Percentiles rank a stretch among this genome's conserved stretches.
Conservation (phyloP, 2,888 invertebrate species). For the Pemphredon lugubris region DNA sequence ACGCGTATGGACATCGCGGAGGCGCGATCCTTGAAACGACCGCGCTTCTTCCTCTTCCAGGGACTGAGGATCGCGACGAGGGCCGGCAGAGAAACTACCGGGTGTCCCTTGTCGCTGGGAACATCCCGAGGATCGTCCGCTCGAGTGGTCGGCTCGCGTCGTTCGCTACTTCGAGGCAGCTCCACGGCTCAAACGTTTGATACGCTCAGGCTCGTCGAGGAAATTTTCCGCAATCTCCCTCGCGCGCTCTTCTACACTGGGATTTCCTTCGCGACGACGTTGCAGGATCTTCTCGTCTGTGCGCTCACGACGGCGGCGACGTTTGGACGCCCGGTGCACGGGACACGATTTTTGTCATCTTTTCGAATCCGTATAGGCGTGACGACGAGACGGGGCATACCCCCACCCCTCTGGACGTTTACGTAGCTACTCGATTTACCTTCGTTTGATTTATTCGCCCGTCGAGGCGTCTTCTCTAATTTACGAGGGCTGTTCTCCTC, state of each 20-base stretch:
- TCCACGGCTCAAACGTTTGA: slow-evolving; percentile 62
- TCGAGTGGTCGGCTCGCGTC: slow-evolving; percentile 64
- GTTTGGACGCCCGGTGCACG: not conserved
- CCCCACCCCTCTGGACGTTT: not conserved
- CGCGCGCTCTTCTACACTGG: not conserved
- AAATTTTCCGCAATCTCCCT: slow-evolving; percentile 25
- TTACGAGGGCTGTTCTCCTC: too few relatives aligned
- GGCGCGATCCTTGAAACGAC: slow-evolving; percentile 57
- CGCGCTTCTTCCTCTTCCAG: slow-evolving; percentile 64
- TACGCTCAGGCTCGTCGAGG: slow-evolving; percentile 38
- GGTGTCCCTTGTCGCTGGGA: slow-evolving; percentile 43
- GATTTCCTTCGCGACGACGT: not conserved
- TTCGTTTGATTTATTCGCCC: not conserved
- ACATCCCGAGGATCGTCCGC: slow-evolving; percentile 59
- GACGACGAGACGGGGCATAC: not conserved
- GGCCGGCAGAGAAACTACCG: slow-evolving; percentile 65
- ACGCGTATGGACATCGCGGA: slow-evolving; percentile 78
- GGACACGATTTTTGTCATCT: not conserved
- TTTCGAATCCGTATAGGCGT: not conserved
- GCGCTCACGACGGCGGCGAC: too few relatives aligned
- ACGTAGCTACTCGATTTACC: not conserved
- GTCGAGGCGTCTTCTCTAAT: too few relatives aligned
- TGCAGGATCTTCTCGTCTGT: not conserved
- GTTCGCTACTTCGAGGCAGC: slow-evolving; percentile 56
- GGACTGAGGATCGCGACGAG: slow-evolving; percentile 65